Evolutionary conservation across 2,797 vertebrate species (phyloP), one percentile per base, ranked within the genome.

Genomic region (Decapterus maruadsi): DNA sequence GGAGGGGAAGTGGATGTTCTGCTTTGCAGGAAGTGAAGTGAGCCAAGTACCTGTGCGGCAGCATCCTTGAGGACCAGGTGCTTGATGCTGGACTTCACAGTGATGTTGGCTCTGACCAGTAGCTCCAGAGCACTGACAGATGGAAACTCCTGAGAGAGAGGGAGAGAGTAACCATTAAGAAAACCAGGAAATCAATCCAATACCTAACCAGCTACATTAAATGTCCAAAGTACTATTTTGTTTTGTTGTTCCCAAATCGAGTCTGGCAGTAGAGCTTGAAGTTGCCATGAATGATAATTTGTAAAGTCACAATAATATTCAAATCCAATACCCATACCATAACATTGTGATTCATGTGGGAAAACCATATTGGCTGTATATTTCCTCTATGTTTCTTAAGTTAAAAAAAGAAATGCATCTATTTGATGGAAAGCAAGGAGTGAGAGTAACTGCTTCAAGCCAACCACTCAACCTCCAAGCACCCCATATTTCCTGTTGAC

Each of bases 61-160:
- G 96, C 93, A 0, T 97, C 95, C 84, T 82, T 95, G 59, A 98
- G 94, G 83, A 97, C 67, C 74, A 98, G 85, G 78, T 98, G 97
- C 90, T 94, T 96, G 88, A 97, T 93, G 81, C 89, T 95, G 58
- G 97, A 97, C 76, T 97, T 97, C 40, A 99, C 95, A 0, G 96
- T 97, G 89, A 98, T 96, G 87, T 96, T 97, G 60, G 96, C 97
- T 71, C 95, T 94, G 64, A 98, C 92, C 8, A 97, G 88, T 73
- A 99, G 93, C 90, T 98, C 96, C 93, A 98, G 83, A 4, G 95
- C 96, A 74, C 96, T 96, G 62, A 94, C 96, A 0, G 95, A 60
- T 19, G 95, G 75, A 70, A 94, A 99, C 17, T 99, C 97, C 97
- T 98, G 74, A 45, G 19, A 76, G 29, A 72, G 50, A 75, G 7